Evolutionary conservation across 2,797 vertebrate genomes (phyloP), one percentile per base, ranked within the genome.

Genomic region (Microctenopoma stevenorrisi): DNA sequence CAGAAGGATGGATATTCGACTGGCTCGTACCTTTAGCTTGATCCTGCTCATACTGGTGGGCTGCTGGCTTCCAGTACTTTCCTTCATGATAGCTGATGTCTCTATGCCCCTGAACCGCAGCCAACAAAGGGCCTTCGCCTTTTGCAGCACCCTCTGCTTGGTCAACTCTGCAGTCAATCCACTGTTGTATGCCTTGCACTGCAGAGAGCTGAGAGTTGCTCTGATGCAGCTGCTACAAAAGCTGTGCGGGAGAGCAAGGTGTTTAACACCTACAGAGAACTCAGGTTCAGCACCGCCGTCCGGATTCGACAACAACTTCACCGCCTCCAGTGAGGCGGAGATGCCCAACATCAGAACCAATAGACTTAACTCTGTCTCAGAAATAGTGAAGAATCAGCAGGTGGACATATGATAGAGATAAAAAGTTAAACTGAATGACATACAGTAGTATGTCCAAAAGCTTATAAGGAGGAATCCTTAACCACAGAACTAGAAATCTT

Each of bases 151-250:
- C 43, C 94, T 99, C 53, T 98, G 96, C 76, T 93, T 98, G 40
- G 83, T 97, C 71, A 97, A 99, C 84, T 97, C 96, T 30, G 91
- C 95, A 61, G 86, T 96, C 67, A 97, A 99, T 83, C 97, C 97
- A 0, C 57, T 97, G 48, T 92, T 99, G 38, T 99, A 98, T 0
- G 97, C 95, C 15, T 89, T 96, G 64, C 68, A 95, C 28, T 98
- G 96, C 81, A 83, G 92, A 75, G 96, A 98, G 79, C 87, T 99
- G 0, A 92, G 83, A 50, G 73, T 88, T 3, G 94, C 94, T 6
- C 76, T 96, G 3, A 58, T 85, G 46, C 87, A 58, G 49, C 0
- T 87, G 40, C 42, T 92, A 3, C 76, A 68, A 49, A 64, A 74
- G 57, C 22, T 90, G 33, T 56, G 51, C 28, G 48, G 35, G 54